A percentile compares a stretch with the other conserved stretches of the same genome.
Evolutionary conservation across 2,797 vertebrate species (phyloP).

Genomic region (Poeciliopsis paucimaculata): DNA sequence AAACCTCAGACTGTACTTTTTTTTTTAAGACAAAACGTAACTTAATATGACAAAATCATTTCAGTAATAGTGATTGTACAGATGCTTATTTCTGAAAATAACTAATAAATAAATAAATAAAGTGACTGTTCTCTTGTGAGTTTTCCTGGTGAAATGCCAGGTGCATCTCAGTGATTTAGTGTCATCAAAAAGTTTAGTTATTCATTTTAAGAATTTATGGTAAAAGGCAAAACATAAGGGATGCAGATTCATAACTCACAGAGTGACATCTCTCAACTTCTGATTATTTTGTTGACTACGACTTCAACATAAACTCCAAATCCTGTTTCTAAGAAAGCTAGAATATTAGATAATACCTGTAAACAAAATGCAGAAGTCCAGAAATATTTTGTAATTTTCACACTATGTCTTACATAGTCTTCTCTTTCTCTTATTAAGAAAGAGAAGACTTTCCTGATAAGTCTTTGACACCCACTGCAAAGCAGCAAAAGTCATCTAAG

Average conservation of each 20-base stretch:
- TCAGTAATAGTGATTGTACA: neutral
- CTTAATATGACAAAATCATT: neutral
- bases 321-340: neutral
- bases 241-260: neutral
- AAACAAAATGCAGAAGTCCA: neutral
- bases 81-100: neutral
- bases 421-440: neutral
- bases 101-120: neutral
- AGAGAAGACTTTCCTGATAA: neutral
- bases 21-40: neutral
- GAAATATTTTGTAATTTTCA: neutral
- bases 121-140: neutral
- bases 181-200: neutral
- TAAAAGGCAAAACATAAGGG: neutral
- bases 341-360: neutral
- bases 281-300: neutral
- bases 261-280: neutral
- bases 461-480: neutral
- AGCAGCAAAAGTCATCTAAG: neutral
- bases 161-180: neutral
- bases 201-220: neutral
- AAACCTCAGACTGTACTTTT: neutral
- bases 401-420: neutral
- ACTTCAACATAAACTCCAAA: neutral
- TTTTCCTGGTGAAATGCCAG: neutral